Percentiles rank a stretch among this genome's conserved stretches.
phyloP scores from a whole-genome alignment of 92 coral and sea anemone genomes.

The Blastomussa wellsi region DNA sequence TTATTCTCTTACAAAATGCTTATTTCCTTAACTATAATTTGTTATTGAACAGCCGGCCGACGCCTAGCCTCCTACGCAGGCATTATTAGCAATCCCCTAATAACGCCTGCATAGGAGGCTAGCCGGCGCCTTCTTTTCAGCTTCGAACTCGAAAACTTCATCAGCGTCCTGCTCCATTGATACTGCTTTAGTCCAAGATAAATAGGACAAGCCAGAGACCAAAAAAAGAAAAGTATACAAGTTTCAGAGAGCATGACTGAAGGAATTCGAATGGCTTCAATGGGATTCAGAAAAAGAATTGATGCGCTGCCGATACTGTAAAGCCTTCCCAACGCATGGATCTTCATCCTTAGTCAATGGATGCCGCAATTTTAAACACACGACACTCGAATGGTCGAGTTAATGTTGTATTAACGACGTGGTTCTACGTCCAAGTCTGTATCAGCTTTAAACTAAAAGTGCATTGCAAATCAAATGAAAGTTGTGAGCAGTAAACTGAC shows the following conservation, averaged over 20 bases:
- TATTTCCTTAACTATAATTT: not conserved
- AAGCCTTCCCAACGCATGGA: constrained; percentile 25
- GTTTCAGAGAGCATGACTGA: too few species aligned
- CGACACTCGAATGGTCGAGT: not conserved
- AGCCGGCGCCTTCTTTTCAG: not conserved
- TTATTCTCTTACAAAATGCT: not conserved
- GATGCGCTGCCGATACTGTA: constrained; percentile 27
- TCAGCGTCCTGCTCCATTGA: not conserved
- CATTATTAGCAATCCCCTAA: too few species aligned
- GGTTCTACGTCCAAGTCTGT: too few species aligned
- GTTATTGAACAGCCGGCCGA: constrained; percentile 3
- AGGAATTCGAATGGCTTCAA: constrained; percentile 36
- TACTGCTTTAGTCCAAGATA: not conserved
- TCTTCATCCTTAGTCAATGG: too few species aligned
- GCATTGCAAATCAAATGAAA: too few species aligned
- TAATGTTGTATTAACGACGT: not conserved
- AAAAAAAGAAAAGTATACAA: too few species aligned
- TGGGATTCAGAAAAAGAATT: constrained; percentile 25
- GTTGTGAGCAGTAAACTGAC: not conserved
- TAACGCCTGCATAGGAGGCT: too few species aligned
- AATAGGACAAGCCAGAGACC: too few species aligned
- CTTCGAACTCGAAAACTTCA: not conserved
- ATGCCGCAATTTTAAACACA: constrained; percentile 15
- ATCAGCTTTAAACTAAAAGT: not conserved
- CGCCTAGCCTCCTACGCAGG: too few species aligned